phyloP scores from a whole-genome alignment of 2,888 invertebrate species.

The Macrophya annulata region DNA sequence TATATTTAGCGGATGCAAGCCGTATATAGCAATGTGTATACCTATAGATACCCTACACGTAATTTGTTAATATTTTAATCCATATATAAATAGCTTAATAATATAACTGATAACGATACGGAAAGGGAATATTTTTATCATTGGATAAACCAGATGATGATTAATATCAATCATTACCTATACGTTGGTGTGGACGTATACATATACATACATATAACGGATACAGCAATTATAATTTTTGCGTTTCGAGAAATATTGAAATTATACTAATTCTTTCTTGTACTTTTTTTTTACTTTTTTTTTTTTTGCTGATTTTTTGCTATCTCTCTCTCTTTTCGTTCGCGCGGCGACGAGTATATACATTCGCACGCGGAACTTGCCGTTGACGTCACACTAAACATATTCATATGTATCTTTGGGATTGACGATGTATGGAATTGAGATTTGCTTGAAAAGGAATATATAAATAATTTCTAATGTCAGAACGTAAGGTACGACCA shows the following conservation, averaged over 20 bases:
- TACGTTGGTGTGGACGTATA: too few relatives aligned
- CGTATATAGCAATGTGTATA: too few relatives aligned
- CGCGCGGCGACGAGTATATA: background rate
- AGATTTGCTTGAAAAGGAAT: constrained; percentile 19
- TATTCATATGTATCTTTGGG: constrained; percentile 24
- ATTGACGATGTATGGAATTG: background rate
- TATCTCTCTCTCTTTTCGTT: background rate
- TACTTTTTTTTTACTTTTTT: background rate
- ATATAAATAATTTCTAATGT: constrained; percentile 15
- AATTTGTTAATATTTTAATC: background rate
- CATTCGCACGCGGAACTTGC: background rate
- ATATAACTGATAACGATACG: background rate
- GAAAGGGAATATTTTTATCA: background rate
- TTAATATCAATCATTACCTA: background rate
- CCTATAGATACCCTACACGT: too few relatives aligned
- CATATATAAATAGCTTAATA: background rate
- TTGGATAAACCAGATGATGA: constrained; percentile 1
- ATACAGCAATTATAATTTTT: background rate
- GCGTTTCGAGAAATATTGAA: background rate
- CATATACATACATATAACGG: too few relatives aligned
- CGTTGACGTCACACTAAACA: constrained; percentile 20
- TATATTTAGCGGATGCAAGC: too few relatives aligned
- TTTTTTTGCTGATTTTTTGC: background rate
- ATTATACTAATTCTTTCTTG: background rate
- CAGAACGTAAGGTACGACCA: background rate